These are phyloP conservation scores for Hypomecis punctinalis DNA, from an alignment of 2,888 invertebrate species.

Conservation along the genomic window DNA sequence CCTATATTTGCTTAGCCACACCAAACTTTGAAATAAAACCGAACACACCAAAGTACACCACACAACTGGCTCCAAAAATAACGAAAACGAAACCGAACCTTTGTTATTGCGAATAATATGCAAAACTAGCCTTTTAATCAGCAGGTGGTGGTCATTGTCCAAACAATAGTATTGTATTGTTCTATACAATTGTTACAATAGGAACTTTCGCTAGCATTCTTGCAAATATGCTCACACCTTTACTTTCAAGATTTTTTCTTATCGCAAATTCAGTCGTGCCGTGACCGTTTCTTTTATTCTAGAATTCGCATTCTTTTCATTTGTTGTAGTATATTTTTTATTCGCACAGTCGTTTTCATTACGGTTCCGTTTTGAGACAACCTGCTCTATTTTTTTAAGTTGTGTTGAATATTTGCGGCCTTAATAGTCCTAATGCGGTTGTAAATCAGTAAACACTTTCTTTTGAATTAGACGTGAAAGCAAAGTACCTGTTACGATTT, in stretches of 20 bases:
- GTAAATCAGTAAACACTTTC: conserved; percentile 78
- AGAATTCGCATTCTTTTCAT: conserved; percentile 5
- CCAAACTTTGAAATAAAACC: conserved; percentile 33
- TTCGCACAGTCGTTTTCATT: neutral
- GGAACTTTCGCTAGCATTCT: conserved; percentile 76
- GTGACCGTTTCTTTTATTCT: neutral
- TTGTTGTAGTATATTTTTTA: conserved; percentile 15
- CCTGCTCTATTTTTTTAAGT: conserved; percentile 29
- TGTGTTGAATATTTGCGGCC: conserved; percentile 70
- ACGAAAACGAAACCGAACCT: conserved; percentile 69
- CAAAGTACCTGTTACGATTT: conserved; percentile 76
- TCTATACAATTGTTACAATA: conserved; percentile 47
- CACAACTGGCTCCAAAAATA: conserved; percentile 61
- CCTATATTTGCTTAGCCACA: neutral
- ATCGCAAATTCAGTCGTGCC: conserved; percentile 11
- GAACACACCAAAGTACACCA: conserved; percentile 53
- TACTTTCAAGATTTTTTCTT: conserved; percentile 60
- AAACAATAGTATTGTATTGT: conserved; percentile 54
- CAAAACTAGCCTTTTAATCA: conserved; percentile 65
- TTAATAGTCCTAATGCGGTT: conserved; percentile 61
- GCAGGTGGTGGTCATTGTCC: conserved; percentile 74
- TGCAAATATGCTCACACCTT: conserved; percentile 67
- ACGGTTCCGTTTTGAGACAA: conserved; percentile 10
- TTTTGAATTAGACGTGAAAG: conserved; percentile 54
- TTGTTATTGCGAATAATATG: conserved; percentile 75